Percentiles rank a stretch among this genome's conserved stretches.
Evolutionary conservation across 2,888 invertebrate species (phyloP).

Genomic region (Agrotis puta): DNA sequence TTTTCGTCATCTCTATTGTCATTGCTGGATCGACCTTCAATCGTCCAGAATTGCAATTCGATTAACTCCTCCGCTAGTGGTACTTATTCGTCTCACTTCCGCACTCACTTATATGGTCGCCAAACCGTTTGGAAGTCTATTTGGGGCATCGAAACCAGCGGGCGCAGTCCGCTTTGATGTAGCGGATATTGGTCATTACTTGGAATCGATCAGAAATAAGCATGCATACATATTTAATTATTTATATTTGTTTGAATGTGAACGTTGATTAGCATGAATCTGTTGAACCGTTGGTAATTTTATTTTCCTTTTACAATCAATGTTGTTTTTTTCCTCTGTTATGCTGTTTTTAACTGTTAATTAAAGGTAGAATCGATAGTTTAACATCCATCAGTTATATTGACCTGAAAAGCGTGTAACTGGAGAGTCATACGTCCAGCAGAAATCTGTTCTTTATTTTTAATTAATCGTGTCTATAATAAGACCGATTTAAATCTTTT

Average conservation of each 20-base stretch:
- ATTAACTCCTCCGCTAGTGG: slow-evolving; percentile 52
- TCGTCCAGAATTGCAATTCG: slow-evolving; percentile 43
- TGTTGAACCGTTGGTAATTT: not conserved
- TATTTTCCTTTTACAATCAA: slow-evolving; percentile 43
- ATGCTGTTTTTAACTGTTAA: not conserved
- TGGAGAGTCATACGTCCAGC: not conserved
- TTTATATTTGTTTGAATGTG: not conserved
- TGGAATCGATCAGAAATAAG: slow-evolving; percentile 19
- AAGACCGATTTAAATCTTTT: not conserved
- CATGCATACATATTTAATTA: not conserved
- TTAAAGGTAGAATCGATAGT: not conserved
- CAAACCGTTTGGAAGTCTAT: slow-evolving; percentile 53
- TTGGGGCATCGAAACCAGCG: slow-evolving; percentile 48
- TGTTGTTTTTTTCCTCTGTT: slow-evolving; percentile 24
- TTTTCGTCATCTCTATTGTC: slow-evolving; percentile 3
- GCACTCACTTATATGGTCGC: slow-evolving; percentile 53
- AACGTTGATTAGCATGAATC: slow-evolving; percentile 1
- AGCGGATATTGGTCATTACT: slow-evolving; percentile 34
- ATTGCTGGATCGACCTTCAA: slow-evolving; percentile 9
- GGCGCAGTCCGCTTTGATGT: slow-evolving; percentile 23
- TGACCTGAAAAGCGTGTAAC: not conserved
- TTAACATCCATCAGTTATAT: not conserved
- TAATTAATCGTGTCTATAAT: not conserved
- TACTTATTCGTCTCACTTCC: slow-evolving; percentile 58
- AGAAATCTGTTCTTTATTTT: not conserved